Base-by-base conservation (phyloP, 1,140 invertebrate species). In the Charaxes varanes region DNA sequence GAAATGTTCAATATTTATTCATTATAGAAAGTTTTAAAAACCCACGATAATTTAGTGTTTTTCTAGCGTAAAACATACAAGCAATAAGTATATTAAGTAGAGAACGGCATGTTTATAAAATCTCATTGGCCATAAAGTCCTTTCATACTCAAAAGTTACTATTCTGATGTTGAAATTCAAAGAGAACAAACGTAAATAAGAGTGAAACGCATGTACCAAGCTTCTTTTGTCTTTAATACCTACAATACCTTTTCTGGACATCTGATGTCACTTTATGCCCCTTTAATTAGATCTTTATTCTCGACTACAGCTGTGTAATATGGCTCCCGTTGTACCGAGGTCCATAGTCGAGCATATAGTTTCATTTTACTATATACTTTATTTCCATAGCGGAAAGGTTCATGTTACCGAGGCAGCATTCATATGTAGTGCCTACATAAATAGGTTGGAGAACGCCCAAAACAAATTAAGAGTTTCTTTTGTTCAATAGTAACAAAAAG, bases 401-500 rank as follows among this genome's bases (percentile, higher is more conserved):
- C n/a, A 26, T 6, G 15, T 10, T 2, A 12, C 17, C 14, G 16
- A n/a, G 3, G 2, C 10, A 18, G 4, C 8, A 3, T 16, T n/a
- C 14, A 34, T 13, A 3, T 27, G 22, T 19, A 38, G 22, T 33
- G 41, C 16, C 14, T 32, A 27, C 46, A 49, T 32, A 38, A 49
- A 49, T 42, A 49, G 34, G 18, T 49, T 49, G 46, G 40, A 49
- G 21, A 27, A 26, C 21, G 46, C 41, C 46, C 40, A 49, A 49
- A 49, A 49, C 28, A 41, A 33, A 48, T 48, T 48, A 42, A 41
- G 30, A 45, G 27, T 51, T 45, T 28, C 37, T 37, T 45, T 51
- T 35, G 32, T 45, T 48, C 38, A 45, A 51, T 41, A 36, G 32
- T 41, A 41, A 32, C 32, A 51, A 42, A 45, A 37, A 51, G 41